Evolutionary conservation across 1,140 invertebrate species (phyloP).

Genomic region (Zophobas morio): DNA sequence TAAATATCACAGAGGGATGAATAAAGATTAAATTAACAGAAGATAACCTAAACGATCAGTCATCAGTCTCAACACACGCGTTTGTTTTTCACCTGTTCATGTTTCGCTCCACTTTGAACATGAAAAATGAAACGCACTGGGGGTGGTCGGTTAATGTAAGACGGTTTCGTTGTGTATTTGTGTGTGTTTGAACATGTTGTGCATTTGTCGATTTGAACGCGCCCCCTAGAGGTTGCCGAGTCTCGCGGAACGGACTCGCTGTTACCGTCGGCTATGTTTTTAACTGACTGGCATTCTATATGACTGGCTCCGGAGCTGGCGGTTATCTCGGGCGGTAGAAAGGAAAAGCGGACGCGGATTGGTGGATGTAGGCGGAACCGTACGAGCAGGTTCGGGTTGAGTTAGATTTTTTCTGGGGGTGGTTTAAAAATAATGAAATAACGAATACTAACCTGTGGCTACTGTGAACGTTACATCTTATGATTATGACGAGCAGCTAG

Average conservation of each 20-base stretch:
- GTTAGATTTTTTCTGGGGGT: background rate
- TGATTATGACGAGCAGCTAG: too few relatives aligned
- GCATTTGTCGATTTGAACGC: constrained; percentile 15
- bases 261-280: constrained; percentile 11
- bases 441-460: too few relatives aligned
- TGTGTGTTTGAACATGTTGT: constrained; percentile 14
- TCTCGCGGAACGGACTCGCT: constrained; percentile 6
- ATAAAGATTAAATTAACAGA: constrained; percentile 8
- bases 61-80: constrained; percentile 24
- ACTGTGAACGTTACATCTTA: too few relatives aligned
- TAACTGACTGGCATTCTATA: background rate
- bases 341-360: constrained; percentile 29
- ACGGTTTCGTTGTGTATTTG: background rate
- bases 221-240: constrained; percentile 27
- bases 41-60: constrained; percentile 20
- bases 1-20: constrained; percentile 39
- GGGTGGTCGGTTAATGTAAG: background rate
- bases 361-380: constrained; percentile 5
- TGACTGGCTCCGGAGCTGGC: background rate
- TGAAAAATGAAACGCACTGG: background rate
- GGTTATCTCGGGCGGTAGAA: constrained; percentile 14
- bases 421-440: too few relatives aligned
- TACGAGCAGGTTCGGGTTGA: background rate
- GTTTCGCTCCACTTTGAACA: constrained; percentile 12
- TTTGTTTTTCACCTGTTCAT: constrained; percentile 45